Evolutionary conservation across 2,888 invertebrate genomes (phyloP).

Genomic region (Rhamphomyia laevipes): DNA sequence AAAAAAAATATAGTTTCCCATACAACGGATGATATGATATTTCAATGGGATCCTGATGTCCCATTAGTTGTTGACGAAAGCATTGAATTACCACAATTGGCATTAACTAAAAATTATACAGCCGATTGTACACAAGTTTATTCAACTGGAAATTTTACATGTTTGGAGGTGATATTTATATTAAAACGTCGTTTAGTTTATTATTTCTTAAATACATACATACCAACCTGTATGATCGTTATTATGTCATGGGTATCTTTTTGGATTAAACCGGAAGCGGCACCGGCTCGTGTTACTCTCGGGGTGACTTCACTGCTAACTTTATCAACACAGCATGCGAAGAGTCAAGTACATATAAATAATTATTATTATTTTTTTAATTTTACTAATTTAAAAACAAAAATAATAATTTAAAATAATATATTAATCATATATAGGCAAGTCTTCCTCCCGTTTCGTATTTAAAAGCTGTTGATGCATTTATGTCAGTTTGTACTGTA

Average conservation of each 20-base stretch:
- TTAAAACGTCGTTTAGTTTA: conserved; percentile 80
- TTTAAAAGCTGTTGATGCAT: conserved; percentile 82
- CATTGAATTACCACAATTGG: conserved; percentile 79
- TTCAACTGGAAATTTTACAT: conserved; percentile 68
- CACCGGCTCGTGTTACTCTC: conserved; percentile 82
- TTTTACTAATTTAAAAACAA: no score
- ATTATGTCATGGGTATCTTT: conserved; percentile 96
- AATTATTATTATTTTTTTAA: no score
- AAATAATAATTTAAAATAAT: no score
- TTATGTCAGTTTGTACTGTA: conserved; percentile 85
- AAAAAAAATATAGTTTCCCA: conserved; percentile 72
- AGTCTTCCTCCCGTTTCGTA: conserved; percentile 87
- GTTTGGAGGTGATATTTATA: conserved; percentile 81
- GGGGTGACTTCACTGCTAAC: conserved; percentile 85
- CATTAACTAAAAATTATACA: conserved; percentile 75
- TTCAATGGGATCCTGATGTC: conserved; percentile 80
- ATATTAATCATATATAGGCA: conserved; percentile 41
- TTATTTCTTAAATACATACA: conserved; percentile 86
- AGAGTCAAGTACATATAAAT: conserved; percentile 45
- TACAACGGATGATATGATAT: conserved; percentile 78
- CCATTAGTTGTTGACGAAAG: conserved; percentile 79
- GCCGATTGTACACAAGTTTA: conserved; percentile 74
- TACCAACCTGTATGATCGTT: conserved; percentile 87
- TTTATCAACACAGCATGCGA: conserved; percentile 83
- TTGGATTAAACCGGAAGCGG: conserved; percentile 92